Evolutionary conservation across 2,888 invertebrate species (phyloP).

Genomic region (Torymus auratus): DNA sequence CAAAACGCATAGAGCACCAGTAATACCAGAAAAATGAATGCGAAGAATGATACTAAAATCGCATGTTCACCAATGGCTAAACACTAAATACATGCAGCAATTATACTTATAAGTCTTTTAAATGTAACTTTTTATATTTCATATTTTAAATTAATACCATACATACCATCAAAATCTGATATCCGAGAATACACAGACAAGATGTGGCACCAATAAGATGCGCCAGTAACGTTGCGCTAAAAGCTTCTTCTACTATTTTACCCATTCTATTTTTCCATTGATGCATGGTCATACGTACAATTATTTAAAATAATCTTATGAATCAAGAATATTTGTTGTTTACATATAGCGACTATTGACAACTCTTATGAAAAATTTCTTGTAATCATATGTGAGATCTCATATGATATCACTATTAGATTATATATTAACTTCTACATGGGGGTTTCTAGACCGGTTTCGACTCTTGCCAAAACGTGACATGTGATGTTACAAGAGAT

Average conservation of each 20-base stretch:
- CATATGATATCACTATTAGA: too few relatives aligned
- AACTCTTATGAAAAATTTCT: too few relatives aligned
- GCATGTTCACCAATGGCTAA: conserved; percentile 63
- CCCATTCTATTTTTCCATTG: conserved; percentile 60
- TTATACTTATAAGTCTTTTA: neutral
- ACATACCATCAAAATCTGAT: conserved; percentile 65
- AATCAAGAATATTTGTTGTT: too few relatives aligned
- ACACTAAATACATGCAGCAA: conserved; percentile 36
- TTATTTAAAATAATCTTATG: too few relatives aligned
- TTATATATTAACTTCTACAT: too few relatives aligned
- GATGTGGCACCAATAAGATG: conserved; percentile 65
- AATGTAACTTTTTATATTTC: neutral
- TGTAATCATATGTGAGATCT: too few relatives aligned
- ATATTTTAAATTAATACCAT: conserved; percentile 9
- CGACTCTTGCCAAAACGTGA: too few relatives aligned
- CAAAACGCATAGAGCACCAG: conserved; percentile 67
- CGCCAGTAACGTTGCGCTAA: conserved; percentile 62
- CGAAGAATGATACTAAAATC: conserved; percentile 64
- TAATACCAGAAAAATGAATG: conserved; percentile 66
- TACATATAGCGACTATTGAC: too few relatives aligned
- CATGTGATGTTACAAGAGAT: too few relatives aligned
- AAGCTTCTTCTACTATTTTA: conserved; percentile 61
- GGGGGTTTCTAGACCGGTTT: too few relatives aligned
- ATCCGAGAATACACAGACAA: conserved; percentile 65
- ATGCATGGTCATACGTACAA: too few relatives aligned